Conservation (phyloP, 92 coral and sea anemone genomes). For the Epizoanthus scotinus region DNA sequence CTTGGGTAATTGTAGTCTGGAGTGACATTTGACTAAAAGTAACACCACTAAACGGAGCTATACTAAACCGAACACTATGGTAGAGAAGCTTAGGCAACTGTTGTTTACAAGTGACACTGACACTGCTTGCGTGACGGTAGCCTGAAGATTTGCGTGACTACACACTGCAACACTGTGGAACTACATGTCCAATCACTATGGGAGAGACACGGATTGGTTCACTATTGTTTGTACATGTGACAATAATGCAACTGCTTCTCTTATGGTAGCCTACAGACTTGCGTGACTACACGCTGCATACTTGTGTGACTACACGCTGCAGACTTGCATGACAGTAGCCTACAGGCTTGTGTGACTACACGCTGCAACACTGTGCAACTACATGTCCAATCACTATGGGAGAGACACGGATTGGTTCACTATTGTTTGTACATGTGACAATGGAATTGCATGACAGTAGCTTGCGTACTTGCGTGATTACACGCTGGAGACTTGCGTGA, state of each 20-base stretch:
- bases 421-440: too few species aligned
- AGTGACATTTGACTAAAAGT: background rate
- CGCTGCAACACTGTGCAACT: background rate
- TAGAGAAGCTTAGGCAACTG: too few species aligned
- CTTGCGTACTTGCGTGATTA: too few species aligned
- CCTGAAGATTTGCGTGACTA: conserved; percentile 5
- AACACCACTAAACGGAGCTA: background rate
- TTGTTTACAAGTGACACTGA: too few species aligned
- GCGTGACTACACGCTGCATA: conserved; percentile 3
- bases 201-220: conserved; percentile 26
- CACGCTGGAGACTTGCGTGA: too few species aligned
- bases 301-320: background rate
- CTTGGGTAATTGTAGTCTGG: conserved; percentile 29
- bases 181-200: background rate
- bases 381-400: conserved; percentile 2
- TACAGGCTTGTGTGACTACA: conserved; percentile 4
- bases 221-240: conserved; percentile 28
- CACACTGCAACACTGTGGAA: background rate
- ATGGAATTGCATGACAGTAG: too few species aligned
- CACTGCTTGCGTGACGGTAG: conserved; percentile 7
- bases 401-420: too few species aligned
- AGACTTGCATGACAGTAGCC: conserved; percentile 31
- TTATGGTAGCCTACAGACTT: conserved; percentile 16
- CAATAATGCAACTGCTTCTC: conserved; percentile 24
- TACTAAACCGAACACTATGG: background rate